Percentiles rank a stretch among this genome's conserved stretches.
Conservation (phyloP, 2,113 vertebrate species). For the Falcunculus frontatus region DNA sequence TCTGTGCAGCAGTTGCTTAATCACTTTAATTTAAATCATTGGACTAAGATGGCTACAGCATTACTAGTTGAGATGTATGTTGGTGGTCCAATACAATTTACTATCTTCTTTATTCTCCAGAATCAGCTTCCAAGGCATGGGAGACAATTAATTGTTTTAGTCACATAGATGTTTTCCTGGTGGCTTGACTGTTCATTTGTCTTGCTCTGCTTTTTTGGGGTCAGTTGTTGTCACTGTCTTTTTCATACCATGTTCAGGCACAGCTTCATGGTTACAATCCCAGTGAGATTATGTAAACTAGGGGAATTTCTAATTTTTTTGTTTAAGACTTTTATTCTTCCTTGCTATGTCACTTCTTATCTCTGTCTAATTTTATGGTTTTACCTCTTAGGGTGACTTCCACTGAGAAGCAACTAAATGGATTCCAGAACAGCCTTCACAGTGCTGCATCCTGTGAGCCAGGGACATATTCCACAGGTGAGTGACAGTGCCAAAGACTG, state of each 20-base stretch:
- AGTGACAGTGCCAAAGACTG: background rate
- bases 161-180: background rate
- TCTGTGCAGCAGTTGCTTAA: background rate
- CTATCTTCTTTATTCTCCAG: background rate
- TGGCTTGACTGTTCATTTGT: background rate
- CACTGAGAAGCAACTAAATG: slow-evolving; percentile 59
- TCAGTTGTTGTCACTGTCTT: background rate
- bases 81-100: background rate
- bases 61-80: background rate
- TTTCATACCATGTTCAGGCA: background rate
- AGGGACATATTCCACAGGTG: slow-evolving; percentile 65
- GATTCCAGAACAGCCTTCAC: slow-evolving; percentile 63
- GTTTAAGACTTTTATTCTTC: background rate
- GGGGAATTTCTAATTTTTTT: background rate
- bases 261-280: background rate
- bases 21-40: background rate
- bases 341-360: background rate
- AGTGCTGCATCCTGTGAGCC: slow-evolving; percentile 43
- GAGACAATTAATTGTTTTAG: background rate
- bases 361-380: slow-evolving; percentile 37
- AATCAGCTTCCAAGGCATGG: background rate
- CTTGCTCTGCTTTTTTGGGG: background rate
- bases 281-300: background rate
- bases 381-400: slow-evolving; percentile 60
- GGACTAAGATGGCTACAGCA: background rate